Evolutionary conservation across 2,888 invertebrate genomes (phyloP).

Genomic region (Griposia aprilina): DNA sequence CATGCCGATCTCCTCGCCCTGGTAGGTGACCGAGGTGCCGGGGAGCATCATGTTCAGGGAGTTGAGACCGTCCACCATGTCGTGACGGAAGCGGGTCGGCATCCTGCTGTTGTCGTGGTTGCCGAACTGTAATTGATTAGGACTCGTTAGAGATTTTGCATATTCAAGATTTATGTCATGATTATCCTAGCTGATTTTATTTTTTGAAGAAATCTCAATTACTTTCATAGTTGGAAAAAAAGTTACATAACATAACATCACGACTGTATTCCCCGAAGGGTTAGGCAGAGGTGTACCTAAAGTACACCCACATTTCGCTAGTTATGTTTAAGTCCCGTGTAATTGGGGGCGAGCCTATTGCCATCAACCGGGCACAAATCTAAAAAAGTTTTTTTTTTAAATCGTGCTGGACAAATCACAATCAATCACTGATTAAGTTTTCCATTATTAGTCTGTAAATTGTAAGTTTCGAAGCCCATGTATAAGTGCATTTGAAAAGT

Average conservation of each 20-base stretch:
- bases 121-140: constrained; percentile 88
- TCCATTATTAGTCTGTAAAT: no score
- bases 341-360: no score
- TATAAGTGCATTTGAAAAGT: not conserved
- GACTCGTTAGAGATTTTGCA: not conserved
- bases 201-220: not conserved
- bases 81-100: constrained; percentile 91
- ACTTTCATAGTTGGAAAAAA: not conserved
- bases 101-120: constrained; percentile 93
- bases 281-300: no score
- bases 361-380: no score
- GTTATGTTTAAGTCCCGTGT: no score
- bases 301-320: no score
- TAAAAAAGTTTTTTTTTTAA: not conserved
- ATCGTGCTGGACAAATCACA: not conserved
- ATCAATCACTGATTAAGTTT: not conserved
- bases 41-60: constrained; percentile 93
- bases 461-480: not conserved
- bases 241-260: no score
- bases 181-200: not conserved
- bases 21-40: constrained; percentile 95
- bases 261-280: no score
- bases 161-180: not conserved
- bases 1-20: constrained; percentile 96
- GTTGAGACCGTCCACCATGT: constrained; percentile 93